Evolutionary conservation across 35 echinoderm and acorn worm species (phyloP).

Genomic region (Eucidaris tribuloides): DNA sequence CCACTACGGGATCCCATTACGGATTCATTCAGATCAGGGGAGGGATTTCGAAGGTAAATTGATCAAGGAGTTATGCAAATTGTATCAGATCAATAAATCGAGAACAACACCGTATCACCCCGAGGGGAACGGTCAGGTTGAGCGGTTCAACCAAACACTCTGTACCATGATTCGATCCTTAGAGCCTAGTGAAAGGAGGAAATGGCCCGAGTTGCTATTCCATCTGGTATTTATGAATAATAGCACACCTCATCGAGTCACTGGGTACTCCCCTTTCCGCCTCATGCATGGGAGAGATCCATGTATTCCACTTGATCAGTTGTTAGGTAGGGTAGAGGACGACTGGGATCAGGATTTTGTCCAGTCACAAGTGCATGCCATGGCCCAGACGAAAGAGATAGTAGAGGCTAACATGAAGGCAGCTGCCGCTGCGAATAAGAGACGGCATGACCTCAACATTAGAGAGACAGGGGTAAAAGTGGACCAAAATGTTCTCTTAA

Average conservation of each 20-base stretch:
- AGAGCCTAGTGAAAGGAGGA: background rate
- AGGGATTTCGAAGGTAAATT: conserved; percentile 23
- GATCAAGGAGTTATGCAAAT: conserved; percentile 9
- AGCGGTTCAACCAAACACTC: background rate
- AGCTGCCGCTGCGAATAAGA: background rate
- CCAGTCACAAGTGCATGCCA: background rate
- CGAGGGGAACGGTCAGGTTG: conserved; percentile 18
- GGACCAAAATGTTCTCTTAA: conserved; percentile 11
- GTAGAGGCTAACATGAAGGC: background rate
- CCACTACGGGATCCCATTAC: conserved; percentile 12
- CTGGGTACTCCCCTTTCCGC: background rate
- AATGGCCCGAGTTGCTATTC: conserved; percentile 17
- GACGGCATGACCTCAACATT: background rate
- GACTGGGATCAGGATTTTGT: conserved; percentile 29
- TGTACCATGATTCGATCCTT: background rate
- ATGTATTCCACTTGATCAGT: background rate
- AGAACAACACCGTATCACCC: conserved; percentile 14
- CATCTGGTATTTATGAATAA: conserved; percentile 24
- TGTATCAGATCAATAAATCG: conserved; percentile 14
- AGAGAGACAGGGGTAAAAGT: background rate
- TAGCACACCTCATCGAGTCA: conserved; percentile 5
- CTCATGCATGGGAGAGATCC: conserved; percentile 33
- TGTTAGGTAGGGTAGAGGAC: background rate
- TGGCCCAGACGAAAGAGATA: background rate
- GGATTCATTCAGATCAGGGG: conserved; percentile 17